Conservation (phyloP, 2,888 invertebrate genomes). For the Pollenia griseotomentosa region DNA sequence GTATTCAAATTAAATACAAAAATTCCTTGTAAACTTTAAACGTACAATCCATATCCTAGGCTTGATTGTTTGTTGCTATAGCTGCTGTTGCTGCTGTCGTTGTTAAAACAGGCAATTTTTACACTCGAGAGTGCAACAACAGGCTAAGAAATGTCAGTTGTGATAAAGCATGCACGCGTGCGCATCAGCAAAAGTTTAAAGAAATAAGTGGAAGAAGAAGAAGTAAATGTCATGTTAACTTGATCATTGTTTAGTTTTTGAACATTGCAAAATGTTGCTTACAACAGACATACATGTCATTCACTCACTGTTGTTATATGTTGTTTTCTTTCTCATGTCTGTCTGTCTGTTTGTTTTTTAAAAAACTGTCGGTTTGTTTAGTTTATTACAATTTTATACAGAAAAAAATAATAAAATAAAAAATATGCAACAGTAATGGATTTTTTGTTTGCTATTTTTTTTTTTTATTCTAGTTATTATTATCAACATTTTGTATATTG, state of each 20-base stretch:
- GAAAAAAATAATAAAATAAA: neutral
- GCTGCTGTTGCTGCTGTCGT: neutral
- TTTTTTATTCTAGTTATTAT: conserved; percentile 56
- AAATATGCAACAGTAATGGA: neutral
- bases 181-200: conserved; percentile 50
- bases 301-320: neutral
- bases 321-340: conserved; percentile 1
- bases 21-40: conserved; percentile 21
- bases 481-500: conserved; percentile 61
- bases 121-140: conserved; percentile 23
- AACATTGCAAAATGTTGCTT: conserved; percentile 29
- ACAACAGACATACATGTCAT: conserved; percentile 47
- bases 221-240: conserved; percentile 69
- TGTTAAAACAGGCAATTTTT: conserved; percentile 30
- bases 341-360: conserved; percentile 29
- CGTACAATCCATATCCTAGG: neutral
- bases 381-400: conserved; percentile 53
- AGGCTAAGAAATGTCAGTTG: conserved; percentile 51
- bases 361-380: conserved; percentile 55
- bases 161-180: conserved; percentile 66
- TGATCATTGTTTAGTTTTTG: conserved; percentile 59
- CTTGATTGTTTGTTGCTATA: neutral
- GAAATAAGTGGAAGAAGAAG: neutral
- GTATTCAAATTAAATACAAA: conserved; percentile 38
- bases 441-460: neutral